These are phyloP conservation scores for Gymnoscopelus microlampas DNA, from an alignment of 2,797 vertebrate genomes.

Conservation along the genomic window DNA sequence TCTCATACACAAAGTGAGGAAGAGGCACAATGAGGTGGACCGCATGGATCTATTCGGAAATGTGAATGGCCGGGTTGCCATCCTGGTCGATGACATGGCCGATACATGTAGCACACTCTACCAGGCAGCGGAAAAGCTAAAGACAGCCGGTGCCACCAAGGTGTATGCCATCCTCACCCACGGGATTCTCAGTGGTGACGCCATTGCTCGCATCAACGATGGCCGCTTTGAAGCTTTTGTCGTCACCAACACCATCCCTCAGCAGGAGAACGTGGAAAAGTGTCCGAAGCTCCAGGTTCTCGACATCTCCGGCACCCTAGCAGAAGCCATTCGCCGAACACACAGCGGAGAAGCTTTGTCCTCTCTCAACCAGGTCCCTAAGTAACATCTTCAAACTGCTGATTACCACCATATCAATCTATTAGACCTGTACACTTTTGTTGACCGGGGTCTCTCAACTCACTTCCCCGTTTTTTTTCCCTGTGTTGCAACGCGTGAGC, in stretches of 20 bases:
- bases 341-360: constrained; percentile 97
- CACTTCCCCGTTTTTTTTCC: no score
- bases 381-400: no score
- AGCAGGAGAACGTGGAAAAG: constrained; percentile 95
- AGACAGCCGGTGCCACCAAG: constrained; percentile 91
- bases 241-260: constrained; percentile 95
- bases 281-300: constrained; percentile 96
- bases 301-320: constrained; percentile 96
- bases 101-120: constrained; percentile 96
- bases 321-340: constrained; percentile 94
- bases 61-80: constrained; percentile 92
- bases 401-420: no score
- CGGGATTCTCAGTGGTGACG: constrained; percentile 94
- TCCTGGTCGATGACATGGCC: constrained; percentile 95
- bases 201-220: constrained; percentile 93
- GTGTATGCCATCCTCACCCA: constrained; percentile 96
- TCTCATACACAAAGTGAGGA: constrained; percentile 95
- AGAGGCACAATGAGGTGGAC: constrained; percentile 97
- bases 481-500: no score
- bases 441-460: no score
- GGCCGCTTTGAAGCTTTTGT: constrained; percentile 94
- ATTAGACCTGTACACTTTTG: no score
- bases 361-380: constrained; percentile 93
- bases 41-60: constrained; percentile 95
- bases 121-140: constrained; percentile 90